A percentile compares a stretch with the other conserved stretches of the same genome.
Evolutionary conservation across 2,797 vertebrate genomes (phyloP).

Genomic region (Graptemys geographica): DNA sequence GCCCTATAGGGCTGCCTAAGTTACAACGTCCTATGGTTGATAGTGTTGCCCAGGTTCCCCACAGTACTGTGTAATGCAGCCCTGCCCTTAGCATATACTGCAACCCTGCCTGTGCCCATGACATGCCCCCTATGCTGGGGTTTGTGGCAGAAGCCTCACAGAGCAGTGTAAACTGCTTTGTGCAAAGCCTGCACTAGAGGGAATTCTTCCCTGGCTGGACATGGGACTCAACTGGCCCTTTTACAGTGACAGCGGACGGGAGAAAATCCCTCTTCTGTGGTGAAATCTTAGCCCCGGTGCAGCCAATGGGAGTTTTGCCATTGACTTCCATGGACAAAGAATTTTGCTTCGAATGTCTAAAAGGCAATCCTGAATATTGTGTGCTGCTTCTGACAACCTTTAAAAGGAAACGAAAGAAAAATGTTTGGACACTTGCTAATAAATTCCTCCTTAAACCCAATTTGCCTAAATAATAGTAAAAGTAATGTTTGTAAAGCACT

Average conservation of each 20-base stretch:
- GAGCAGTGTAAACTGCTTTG: background rate
- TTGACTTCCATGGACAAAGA: background rate
- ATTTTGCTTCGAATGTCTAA: background rate
- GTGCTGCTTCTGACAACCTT: background rate
- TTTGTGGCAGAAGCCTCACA: background rate
- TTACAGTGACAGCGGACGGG: background rate
- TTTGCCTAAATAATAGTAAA: background rate
- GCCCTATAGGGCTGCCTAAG: background rate
- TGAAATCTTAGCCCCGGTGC: background rate
- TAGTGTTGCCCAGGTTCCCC: background rate
- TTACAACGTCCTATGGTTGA: background rate
- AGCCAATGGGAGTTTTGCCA: background rate
- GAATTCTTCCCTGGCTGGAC: background rate
- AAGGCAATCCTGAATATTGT: background rate
- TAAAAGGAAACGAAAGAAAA: background rate
- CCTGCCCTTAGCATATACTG: background rate
- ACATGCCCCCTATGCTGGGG: background rate
- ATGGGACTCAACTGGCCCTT: background rate
- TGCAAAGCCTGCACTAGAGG: background rate
- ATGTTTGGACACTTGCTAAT: background rate
- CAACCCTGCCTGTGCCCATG: background rate
- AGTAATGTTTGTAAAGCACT: background rate
- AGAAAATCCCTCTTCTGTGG: background rate
- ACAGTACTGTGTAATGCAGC: background rate
- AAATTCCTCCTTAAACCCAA: background rate